These are phyloP conservation scores for Drosophila virilis DNA, from an alignment of 1,140 invertebrate species.

Conservation along the genomic window DNA sequence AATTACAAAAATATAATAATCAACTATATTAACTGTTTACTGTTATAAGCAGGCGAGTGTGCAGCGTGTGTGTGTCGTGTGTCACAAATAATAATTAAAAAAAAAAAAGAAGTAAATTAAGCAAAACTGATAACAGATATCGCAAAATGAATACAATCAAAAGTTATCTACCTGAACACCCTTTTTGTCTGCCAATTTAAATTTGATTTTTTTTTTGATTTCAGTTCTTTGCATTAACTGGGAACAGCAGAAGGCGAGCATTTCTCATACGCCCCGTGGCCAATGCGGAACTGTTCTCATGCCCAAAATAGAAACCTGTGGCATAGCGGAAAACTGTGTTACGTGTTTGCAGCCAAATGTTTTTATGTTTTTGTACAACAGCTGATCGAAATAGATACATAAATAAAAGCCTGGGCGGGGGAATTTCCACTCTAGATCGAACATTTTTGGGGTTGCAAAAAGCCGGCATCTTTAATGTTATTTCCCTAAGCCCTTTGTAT, in stretches of 20 bases:
- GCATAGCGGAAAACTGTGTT: slow-evolving; percentile 8
- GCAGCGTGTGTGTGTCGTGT: not conserved
- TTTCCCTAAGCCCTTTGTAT: too few species aligned
- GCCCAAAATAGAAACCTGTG: slow-evolving; percentile 30
- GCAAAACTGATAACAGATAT: slow-evolving; percentile 12
- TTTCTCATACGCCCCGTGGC: slow-evolving; percentile 13
- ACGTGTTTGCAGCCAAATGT: not conserved
- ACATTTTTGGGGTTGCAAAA: not conserved
- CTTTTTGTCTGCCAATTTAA: slow-evolving; percentile 7
- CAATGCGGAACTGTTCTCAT: slow-evolving; percentile 42
- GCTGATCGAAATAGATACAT: not conserved
- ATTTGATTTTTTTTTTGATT: not conserved
- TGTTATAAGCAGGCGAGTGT: slow-evolving; percentile 53
- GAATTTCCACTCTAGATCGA: slow-evolving; percentile 14
- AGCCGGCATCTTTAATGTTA: not conserved
- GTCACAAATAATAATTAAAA: not conserved
- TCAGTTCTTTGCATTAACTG: not conserved
- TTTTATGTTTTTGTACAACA: not conserved
- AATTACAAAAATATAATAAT: slow-evolving; percentile 6
- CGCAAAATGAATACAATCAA: slow-evolving; percentile 18
- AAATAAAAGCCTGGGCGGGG: not conserved
- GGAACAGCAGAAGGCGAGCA: not conserved
- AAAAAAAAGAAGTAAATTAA: slow-evolving; percentile 3
- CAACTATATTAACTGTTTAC: slow-evolving; percentile 71
- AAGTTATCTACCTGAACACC: slow-evolving; percentile 6